phyloP scores from a whole-genome alignment of 2,113 vertebrate genomes.

The Abramis brama region DNA sequence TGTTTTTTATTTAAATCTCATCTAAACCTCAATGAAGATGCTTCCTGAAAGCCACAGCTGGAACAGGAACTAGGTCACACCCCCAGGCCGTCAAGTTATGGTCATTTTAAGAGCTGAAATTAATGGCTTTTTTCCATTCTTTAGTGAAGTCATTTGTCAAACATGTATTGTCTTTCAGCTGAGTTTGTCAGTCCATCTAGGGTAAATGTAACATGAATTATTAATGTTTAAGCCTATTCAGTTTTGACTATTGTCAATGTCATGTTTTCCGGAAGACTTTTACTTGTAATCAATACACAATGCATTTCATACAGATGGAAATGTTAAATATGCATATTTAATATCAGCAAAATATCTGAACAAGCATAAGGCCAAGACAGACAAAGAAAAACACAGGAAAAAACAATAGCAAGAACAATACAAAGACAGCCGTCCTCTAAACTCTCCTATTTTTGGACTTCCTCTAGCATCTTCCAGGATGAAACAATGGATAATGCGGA shows the following conservation, averaged over 20 bases:
- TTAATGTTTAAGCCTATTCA: neutral
- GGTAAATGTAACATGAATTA: neutral
- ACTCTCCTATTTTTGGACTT: neutral
- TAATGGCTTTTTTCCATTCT: slow-evolving; percentile 33
- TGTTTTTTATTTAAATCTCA: neutral
- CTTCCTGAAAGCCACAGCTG: slow-evolving; percentile 4
- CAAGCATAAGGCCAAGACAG: neutral
- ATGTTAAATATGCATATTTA: neutral
- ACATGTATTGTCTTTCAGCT: slow-evolving; percentile 25
- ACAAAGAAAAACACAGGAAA: neutral
- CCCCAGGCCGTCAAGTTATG: slow-evolving; percentile 12
- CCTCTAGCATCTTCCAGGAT: slow-evolving; percentile 5
- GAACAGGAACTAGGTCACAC: slow-evolving; percentile 16
- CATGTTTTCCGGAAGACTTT: neutral
- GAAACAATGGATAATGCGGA: slow-evolving; percentile 6
- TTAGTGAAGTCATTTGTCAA: slow-evolving; percentile 35
- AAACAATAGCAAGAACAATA: neutral
- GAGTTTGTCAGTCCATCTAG: neutral
- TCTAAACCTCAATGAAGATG: neutral
- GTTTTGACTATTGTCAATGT: neutral
- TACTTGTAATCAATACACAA: neutral
- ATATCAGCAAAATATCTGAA: neutral
- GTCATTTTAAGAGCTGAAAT: slow-evolving; percentile 44
- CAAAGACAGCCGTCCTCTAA: neutral
- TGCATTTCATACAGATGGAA: neutral